phyloP scores from a whole-genome alignment of 2,113 vertebrate species.

The Notechis scutatus region DNA sequence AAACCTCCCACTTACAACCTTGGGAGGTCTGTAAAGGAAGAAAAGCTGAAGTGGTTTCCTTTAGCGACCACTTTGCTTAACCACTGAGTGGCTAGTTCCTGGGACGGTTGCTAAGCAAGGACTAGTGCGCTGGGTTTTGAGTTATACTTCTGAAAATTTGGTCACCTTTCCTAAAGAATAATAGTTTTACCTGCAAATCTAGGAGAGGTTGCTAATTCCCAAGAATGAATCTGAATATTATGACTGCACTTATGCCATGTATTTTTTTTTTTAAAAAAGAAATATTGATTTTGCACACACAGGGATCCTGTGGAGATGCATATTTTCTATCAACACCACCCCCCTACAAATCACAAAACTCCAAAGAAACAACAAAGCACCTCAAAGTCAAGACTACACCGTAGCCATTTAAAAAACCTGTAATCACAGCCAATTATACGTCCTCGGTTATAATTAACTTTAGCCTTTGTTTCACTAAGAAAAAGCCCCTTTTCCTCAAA shows the following conservation, averaged over 20 bases:
- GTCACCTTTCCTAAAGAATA: background rate
- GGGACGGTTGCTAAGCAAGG: background rate
- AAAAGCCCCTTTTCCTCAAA: background rate
- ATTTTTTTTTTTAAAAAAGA: background rate
- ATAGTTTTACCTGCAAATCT: background rate
- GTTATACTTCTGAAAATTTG: background rate
- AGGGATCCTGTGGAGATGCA: background rate
- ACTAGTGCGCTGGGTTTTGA: background rate
- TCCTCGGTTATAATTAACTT: background rate
- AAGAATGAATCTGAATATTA: background rate
- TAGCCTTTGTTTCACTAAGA: background rate
- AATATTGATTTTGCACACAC: background rate
- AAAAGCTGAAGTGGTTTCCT: background rate
- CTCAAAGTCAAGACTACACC: background rate
- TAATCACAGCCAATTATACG: background rate
- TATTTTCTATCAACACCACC: background rate
- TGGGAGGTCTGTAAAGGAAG: background rate
- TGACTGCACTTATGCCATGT: background rate
- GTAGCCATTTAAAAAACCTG: background rate
- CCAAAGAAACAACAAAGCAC: background rate
- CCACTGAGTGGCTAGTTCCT: background rate
- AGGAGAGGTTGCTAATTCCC: background rate
- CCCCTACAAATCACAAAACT: background rate
- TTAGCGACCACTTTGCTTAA: background rate
- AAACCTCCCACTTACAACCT: background rate